Conservation (phyloP, 1,140 invertebrate genomes). For the Ylistrum balloti region DNA sequence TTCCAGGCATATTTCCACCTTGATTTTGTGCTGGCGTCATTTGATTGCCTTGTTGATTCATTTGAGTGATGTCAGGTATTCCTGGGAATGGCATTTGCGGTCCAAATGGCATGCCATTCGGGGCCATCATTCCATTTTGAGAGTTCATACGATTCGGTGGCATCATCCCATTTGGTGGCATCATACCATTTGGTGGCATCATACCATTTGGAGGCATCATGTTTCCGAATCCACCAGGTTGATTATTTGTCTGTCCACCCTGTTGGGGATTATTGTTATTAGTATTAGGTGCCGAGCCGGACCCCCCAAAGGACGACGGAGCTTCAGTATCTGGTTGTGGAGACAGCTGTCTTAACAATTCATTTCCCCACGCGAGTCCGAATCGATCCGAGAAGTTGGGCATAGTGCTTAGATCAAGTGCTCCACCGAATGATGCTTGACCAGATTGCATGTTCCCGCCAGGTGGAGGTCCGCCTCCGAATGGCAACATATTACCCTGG, state of each 20-base stretch:
- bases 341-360: not conserved
- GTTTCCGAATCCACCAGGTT: not conserved
- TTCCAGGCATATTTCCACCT: not conserved
- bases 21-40: not conserved
- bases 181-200: constrained; percentile 41
- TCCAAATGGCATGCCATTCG: not conserved
- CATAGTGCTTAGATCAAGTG: not conserved
- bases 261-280: not conserved
- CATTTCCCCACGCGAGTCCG: not conserved
- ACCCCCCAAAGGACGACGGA: not conserved
- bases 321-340: not conserved
- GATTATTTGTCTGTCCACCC: constrained; percentile 11
- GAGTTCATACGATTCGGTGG: not conserved
- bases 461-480: not conserved
- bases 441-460: not conserved
- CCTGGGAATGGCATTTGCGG: not conserved
- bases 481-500: not conserved
- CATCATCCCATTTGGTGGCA: constrained; percentile 36
- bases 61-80: not conserved
- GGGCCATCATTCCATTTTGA: not conserved
- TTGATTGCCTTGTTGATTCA: not conserved
- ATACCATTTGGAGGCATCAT: constrained; percentile 48
- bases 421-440: not conserved
- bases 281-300: not conserved
- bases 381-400: not conserved